Percentiles rank a stretch among this genome's conserved stretches.
phyloP scores from a whole-genome alignment of 2,888 invertebrate species.

The Hyposoter dolosus region DNA sequence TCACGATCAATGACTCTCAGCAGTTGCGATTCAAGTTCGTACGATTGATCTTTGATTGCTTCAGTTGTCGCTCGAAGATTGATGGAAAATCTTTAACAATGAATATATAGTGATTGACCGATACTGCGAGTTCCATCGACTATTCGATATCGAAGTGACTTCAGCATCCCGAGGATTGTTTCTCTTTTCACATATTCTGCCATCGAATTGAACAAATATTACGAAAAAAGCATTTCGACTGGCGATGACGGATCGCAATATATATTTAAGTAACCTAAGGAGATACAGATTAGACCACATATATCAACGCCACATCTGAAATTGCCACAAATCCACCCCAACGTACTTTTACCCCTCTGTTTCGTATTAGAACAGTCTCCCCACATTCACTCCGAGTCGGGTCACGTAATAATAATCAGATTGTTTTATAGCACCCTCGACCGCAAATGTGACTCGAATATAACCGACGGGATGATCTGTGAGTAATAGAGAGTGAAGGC shows the following conservation, averaged over 20 bases:
- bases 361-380: slow-evolving; percentile 38
- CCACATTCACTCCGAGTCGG: slow-evolving; percentile 50
- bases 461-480: slow-evolving; percentile 61
- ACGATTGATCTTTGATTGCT: not conserved
- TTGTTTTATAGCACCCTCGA: slow-evolving; percentile 74
- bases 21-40: slow-evolving; percentile 48
- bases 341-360: not conserved
- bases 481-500: slow-evolving; percentile 59
- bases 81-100: not conserved
- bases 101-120: not conserved
- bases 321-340: slow-evolving; percentile 39
- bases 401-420: slow-evolving; percentile 76
- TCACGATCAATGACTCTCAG: slow-evolving; percentile 8
- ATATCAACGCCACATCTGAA: slow-evolving; percentile 44
- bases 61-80: not conserved
- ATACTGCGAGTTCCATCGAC: not conserved
- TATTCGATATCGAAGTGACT: not conserved
- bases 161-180: not conserved
- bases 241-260: slow-evolving; percentile 25
- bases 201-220: not conserved
- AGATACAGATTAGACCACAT: slow-evolving; percentile 41
- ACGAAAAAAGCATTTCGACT: not conserved
- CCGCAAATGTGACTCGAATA: slow-evolving; percentile 70
- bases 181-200: not conserved
- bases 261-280: slow-evolving; percentile 14